These are phyloP conservation scores for Lithophane semibrunnea DNA, from an alignment of 2,888 invertebrate species.

Conservation along the genomic window DNA sequence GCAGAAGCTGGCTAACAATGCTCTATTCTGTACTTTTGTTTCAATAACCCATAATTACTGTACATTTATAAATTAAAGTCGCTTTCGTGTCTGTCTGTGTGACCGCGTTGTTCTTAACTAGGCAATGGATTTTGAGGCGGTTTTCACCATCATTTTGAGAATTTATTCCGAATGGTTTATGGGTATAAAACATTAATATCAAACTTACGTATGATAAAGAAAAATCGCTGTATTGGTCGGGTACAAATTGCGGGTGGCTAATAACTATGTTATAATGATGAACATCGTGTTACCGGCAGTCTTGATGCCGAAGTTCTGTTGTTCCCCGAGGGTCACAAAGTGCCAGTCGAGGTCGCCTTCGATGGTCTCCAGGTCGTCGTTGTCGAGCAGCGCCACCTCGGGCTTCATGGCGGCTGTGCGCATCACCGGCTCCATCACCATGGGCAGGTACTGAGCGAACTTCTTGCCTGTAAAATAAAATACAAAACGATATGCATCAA, in stretches of 20 bases:
- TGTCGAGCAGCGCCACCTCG: constrained; percentile 97
- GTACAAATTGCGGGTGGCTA: neutral
- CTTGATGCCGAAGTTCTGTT: constrained; percentile 98
- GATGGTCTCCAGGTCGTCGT: constrained; percentile 95
- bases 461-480: constrained; percentile 90
- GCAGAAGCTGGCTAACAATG: neutral
- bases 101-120: neutral
- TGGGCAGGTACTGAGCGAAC: constrained; percentile 97
- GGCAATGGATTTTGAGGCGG: neutral
- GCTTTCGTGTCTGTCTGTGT: neutral
- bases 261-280: neutral
- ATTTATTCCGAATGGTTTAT: neutral
- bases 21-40: neutral
- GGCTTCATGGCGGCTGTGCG: constrained; percentile 98
- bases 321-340: constrained; percentile 97
- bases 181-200: neutral
- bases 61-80: neutral
- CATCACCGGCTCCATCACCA: constrained; percentile 98
- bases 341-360: constrained; percentile 98
- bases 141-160: neutral
- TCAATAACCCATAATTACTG: neutral
- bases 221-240: neutral
- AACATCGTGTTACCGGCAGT: constrained; percentile 92
- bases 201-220: neutral
- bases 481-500: neutral